Conservation (phyloP, 2,113 vertebrate species). For the Alosa alosa region DNA sequence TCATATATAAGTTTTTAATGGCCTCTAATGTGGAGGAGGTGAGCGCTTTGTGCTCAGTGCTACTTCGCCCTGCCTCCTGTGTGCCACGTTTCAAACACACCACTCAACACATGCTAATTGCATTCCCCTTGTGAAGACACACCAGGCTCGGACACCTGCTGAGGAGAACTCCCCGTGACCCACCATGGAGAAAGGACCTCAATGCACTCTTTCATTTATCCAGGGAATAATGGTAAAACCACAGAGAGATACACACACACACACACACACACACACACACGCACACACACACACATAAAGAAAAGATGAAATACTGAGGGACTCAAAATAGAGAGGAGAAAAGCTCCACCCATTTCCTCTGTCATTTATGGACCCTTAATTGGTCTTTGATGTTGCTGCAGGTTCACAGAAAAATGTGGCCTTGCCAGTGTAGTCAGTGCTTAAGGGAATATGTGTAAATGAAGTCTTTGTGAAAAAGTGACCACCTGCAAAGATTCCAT, state of each 20-base stretch:
- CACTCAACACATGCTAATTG: slow-evolving; percentile 7
- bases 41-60: not conserved
- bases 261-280: not conserved
- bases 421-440: not conserved
- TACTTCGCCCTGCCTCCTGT: not conserved
- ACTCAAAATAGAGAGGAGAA: slow-evolving; percentile 10
- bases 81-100: not conserved
- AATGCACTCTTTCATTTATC: not conserved
- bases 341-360: not conserved
- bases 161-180: slow-evolving; percentile 20
- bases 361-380: slow-evolving; percentile 17
- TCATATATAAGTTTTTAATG: not conserved
- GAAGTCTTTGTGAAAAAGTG: not conserved
- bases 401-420: not conserved
- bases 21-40: not conserved
- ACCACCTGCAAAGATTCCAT: not conserved
- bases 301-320: not conserved
- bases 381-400: slow-evolving; percentile 33
- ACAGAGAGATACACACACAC: not conserved
- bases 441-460: slow-evolving; percentile 8
- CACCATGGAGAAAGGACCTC: slow-evolving; percentile 19
- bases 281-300: slow-evolving; percentile 17
- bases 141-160: slow-evolving; percentile 16
- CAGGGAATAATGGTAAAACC: not conserved
- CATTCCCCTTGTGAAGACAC: not conserved